These are phyloP conservation scores for Rhabdornis inornatus DNA, from an alignment of 2,113 vertebrate genomes.

Conservation along the genomic window DNA sequence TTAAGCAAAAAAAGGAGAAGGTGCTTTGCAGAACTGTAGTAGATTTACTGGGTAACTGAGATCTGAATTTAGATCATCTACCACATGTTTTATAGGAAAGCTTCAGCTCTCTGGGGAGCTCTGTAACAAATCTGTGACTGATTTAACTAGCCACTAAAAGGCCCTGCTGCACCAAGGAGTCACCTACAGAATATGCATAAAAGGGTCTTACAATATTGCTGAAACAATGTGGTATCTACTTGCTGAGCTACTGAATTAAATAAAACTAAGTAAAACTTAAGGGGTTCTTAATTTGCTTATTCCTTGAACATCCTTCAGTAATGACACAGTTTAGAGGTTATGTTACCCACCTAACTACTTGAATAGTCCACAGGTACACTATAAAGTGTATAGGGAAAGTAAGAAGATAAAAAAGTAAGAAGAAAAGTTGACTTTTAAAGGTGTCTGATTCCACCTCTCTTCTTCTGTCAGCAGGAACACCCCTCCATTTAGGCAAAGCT, in stretches of 20 bases:
- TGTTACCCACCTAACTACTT: background rate
- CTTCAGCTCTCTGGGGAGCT: background rate
- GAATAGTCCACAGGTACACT: background rate
- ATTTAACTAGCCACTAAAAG: background rate
- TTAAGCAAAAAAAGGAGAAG: background rate
- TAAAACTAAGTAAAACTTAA: background rate
- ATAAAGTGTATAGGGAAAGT: background rate
- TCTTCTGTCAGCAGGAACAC: background rate
- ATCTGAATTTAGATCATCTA: background rate
- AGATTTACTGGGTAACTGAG: background rate
- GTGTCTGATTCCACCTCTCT: background rate
- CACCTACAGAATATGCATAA: background rate
- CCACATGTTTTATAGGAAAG: conserved; percentile 7
- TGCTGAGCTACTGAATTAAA: background rate
- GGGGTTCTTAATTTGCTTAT: background rate
- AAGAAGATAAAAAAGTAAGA: background rate
- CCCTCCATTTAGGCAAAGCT: background rate
- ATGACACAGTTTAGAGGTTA: background rate
- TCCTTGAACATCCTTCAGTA: background rate
- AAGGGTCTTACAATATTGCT: background rate
- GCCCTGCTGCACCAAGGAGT: background rate
- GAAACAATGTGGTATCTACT: background rate
- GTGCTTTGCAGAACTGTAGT: background rate
- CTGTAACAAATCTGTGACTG: background rate
- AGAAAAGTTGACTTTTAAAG: background rate